These are phyloP conservation scores for Ditylenchus dipsaci DNA, from an alignment of 1,140 invertebrate species.

Conservation along the genomic window DNA sequence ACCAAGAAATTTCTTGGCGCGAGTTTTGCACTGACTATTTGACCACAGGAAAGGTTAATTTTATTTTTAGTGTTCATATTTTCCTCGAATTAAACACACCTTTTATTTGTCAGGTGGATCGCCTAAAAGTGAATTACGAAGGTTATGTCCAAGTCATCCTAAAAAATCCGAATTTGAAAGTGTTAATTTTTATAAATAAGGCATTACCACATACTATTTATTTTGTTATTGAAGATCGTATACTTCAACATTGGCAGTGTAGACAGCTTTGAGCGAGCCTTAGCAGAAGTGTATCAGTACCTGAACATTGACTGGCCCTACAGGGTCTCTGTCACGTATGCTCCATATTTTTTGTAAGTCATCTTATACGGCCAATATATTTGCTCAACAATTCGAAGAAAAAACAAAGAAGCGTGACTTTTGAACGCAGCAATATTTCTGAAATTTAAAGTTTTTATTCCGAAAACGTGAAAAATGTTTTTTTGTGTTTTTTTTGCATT, in stretches of 20 bases:
- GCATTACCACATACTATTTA: no score
- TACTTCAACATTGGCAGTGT: conserved; percentile 99
- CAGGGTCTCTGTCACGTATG: conserved; percentile 89
- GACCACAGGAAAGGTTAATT: conserved; percentile 65
- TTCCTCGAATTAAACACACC: neutral
- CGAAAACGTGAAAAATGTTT: no score
- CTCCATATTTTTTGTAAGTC: conserved; percentile 72
- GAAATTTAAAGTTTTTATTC: no score
- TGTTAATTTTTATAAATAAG: no score
- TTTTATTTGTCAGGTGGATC: conserved; percentile 67
- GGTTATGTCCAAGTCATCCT: conserved; percentile 74
- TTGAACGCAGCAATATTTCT: no score
- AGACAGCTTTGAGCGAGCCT: conserved; percentile 91
- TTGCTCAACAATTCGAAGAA: no score
- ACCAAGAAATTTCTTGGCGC: conserved; percentile 94
- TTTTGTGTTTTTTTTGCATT: no score
- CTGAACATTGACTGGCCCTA: conserved; percentile 76
- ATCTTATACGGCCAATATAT: no score
- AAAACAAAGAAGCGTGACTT: no score
- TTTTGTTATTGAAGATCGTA: conserved; percentile 59
- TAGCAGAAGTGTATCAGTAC: conserved; percentile 90
- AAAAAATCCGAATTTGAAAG: conserved; percentile 64
- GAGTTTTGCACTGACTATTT: conserved; percentile 88
- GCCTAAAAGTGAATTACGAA: conserved; percentile 94
- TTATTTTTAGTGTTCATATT: no score